Percentiles rank a stretch among this genome's conserved stretches.
phyloP scores from a whole-genome alignment of 1,140 invertebrate genomes.

The Wiebesia pumilae region DNA sequence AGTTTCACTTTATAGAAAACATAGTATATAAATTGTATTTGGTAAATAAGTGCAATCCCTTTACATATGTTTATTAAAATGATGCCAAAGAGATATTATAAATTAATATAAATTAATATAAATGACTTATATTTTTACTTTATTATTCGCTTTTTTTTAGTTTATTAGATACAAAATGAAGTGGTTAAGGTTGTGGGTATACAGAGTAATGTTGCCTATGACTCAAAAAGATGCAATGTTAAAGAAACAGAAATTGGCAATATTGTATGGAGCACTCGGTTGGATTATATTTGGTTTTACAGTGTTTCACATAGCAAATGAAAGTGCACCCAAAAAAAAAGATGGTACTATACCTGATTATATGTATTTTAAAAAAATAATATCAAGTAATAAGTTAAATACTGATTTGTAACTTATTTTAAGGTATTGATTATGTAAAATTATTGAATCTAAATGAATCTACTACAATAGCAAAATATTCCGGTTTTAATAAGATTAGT shows the following conservation, averaged over 20 bases:
- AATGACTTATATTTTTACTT: too few species aligned
- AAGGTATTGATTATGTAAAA: constrained; percentile 52
- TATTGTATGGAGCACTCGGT: constrained; percentile 47
- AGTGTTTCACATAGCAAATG: neutral
- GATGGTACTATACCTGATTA: neutral
- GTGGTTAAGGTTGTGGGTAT: neutral
- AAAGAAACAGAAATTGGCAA: constrained; percentile 29
- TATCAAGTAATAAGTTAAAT: neutral
- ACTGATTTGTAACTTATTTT: constrained; percentile 33
- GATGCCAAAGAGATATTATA: too few species aligned
- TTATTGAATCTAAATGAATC: constrained; percentile 41
- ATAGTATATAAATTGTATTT: too few species aligned
- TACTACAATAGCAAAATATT: constrained; percentile 32
- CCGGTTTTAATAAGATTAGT: constrained; percentile 22
- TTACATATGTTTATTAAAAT: too few species aligned
- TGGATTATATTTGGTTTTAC: constrained; percentile 43
- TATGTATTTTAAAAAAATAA: neutral
- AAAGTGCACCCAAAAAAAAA: neutral
- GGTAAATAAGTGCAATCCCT: too few species aligned
- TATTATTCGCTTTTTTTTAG: too few species aligned
- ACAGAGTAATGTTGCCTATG: too few species aligned
- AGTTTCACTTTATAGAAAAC: too few species aligned
- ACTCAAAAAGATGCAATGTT: neutral
- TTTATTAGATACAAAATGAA: too few species aligned
- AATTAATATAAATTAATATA: too few species aligned